Conservation (phyloP, 2,888 invertebrate species). For the Lissonota sp. region DNA sequence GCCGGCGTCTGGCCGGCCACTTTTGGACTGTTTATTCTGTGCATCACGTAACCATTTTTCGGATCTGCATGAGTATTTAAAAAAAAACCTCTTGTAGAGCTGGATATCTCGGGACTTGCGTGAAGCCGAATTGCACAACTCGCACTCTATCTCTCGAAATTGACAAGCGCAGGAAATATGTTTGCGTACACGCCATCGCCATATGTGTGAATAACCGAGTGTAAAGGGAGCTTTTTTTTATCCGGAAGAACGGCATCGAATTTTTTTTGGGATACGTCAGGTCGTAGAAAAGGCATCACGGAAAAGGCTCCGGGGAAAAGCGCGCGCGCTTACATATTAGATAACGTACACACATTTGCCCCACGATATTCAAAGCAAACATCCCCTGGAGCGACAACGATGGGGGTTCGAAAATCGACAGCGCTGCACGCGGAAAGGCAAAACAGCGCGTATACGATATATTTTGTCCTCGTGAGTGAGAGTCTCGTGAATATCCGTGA, state of each 20-base stretch:
- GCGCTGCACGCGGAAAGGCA: not conserved
- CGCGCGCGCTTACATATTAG: not conserved
- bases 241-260: too few relatives aligned
- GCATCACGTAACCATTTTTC: too few relatives aligned
- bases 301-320: slow-evolving; percentile 36
- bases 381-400: not conserved
- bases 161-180: slow-evolving; percentile 11
- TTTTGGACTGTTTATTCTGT: too few relatives aligned
- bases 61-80: too few relatives aligned
- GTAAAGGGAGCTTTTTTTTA: too few relatives aligned
- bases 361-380: not conserved
- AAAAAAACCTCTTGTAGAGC: too few relatives aligned
- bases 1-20: not conserved
- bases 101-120: not conserved
- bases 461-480: not conserved
- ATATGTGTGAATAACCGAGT: not conserved
- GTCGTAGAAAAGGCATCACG: too few relatives aligned
- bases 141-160: not conserved
- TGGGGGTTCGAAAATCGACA: not conserved
- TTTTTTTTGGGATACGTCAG: too few relatives aligned
- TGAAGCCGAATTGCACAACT: slow-evolving; percentile 13
- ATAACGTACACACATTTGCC: not conserved
- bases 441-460: not conserved
- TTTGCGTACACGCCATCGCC: slow-evolving; percentile 16
- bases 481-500: slow-evolving; percentile 3